phyloP scores from a whole-genome alignment of 2,797 vertebrate genomes.

The Macrochelys suwanniensis region DNA sequence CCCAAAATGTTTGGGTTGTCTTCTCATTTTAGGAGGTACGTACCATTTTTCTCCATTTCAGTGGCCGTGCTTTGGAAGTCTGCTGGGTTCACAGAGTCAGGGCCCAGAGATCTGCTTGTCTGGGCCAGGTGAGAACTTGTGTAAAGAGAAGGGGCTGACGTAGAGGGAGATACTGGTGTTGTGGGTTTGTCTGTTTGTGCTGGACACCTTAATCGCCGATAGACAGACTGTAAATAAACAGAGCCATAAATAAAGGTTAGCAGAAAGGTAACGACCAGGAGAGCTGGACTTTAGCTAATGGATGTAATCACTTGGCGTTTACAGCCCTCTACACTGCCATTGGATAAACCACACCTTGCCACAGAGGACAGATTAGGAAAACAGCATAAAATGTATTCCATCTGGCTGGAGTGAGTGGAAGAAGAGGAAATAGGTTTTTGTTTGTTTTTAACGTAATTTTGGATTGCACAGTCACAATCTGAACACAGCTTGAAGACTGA shows the following conservation, averaged over 20 bases:
- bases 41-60: constrained; percentile 82
- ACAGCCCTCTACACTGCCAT: background rate
- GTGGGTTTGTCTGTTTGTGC: constrained; percentile 78
- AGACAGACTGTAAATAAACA: constrained; percentile 71
- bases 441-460: background rate
- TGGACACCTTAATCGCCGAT: constrained; percentile 74
- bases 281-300: background rate
- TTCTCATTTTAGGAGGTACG: background rate
- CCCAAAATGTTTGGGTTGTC: background rate
- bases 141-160: constrained; percentile 75
- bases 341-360: background rate
- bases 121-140: constrained; percentile 75
- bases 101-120: constrained; percentile 64
- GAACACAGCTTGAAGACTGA: background rate
- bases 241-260: background rate
- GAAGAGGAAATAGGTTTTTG: background rate
- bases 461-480: background rate
- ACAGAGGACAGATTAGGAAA: background rate
- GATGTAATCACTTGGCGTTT: background rate
- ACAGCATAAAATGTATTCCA: background rate
- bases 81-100: constrained; percentile 69
- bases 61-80: constrained; percentile 58
- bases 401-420: background rate
- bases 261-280: background rate
- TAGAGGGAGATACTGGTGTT: constrained; percentile 73